phyloP scores from a whole-genome alignment of 2,888 invertebrate genomes.

The Hipparchia sbordonii region DNA sequence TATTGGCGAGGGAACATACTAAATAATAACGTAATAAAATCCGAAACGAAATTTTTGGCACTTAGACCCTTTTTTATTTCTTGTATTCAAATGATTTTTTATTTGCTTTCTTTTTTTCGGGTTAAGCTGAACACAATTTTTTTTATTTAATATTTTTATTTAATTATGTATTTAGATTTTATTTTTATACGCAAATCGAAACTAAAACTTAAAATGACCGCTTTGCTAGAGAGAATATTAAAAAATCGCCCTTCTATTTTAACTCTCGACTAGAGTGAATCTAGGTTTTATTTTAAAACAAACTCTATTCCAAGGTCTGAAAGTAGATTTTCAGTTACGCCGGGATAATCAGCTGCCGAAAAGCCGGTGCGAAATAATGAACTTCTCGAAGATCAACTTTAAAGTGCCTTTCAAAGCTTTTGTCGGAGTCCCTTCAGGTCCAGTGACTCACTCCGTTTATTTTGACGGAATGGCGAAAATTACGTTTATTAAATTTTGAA shows the following conservation, averaged over 20 bases:
- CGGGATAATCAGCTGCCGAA: slow-evolving; percentile 24
- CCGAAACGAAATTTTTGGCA: too few relatives aligned
- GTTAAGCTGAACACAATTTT: too few relatives aligned
- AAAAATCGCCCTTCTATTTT: slow-evolving; percentile 4
- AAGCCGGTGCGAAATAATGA: slow-evolving; percentile 28
- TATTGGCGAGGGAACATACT: too few relatives aligned
- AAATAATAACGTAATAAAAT: too few relatives aligned
- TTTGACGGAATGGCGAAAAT: slow-evolving; percentile 24
- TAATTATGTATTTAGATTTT: too few relatives aligned
- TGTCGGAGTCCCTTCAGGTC: slow-evolving; percentile 23
- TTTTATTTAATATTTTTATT: too few relatives aligned
- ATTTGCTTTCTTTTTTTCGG: too few relatives aligned
- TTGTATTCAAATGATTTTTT: too few relatives aligned
- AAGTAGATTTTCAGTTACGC: slow-evolving; percentile 16
- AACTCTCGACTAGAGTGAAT: slow-evolving; percentile 1
- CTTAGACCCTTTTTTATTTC: too few relatives aligned
- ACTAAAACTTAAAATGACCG: not conserved
- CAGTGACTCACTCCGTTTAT: slow-evolving; percentile 25
- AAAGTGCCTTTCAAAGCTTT: slow-evolving; percentile 26
- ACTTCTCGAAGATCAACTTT: slow-evolving; percentile 27
- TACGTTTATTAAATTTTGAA: slow-evolving; percentile 22
- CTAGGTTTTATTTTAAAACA: not conserved
- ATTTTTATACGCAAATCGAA: not conserved
- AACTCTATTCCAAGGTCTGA: not conserved
- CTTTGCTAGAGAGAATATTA: not conserved